phyloP scores from a whole-genome alignment of 1,140 invertebrate species.

The Macrobrachium rosenbergii region DNA sequence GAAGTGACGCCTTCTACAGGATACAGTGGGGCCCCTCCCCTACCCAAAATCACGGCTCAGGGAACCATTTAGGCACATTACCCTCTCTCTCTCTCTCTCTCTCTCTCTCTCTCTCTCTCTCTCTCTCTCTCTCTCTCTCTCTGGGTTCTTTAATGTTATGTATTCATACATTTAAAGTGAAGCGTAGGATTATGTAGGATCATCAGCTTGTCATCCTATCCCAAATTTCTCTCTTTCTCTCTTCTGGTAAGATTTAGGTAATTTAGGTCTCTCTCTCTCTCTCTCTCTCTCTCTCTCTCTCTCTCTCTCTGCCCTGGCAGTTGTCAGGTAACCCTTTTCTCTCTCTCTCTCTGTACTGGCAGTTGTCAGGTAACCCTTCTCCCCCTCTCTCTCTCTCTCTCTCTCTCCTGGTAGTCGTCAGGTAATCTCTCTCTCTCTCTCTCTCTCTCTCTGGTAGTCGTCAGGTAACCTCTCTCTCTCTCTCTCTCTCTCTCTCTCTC shows the following conservation, averaged over 20 bases:
- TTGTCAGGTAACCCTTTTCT: too few species aligned
- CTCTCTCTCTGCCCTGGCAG: not conserved
- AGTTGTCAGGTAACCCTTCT: not conserved
- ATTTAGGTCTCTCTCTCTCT: too few species aligned
- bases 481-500: conserved; percentile 27
- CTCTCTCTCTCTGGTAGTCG: too few species aligned
- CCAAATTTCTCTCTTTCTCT: conserved; percentile 2
- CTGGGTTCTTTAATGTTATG: not conserved
- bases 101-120: not conserved
- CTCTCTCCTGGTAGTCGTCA: conserved; percentile 3
- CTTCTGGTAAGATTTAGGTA: too few species aligned
- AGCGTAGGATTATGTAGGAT: too few species aligned
- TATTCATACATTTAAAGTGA: not conserved
- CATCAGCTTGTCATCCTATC: too few species aligned
- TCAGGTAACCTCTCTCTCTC: too few species aligned
- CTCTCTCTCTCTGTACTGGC: conserved; percentile 12
- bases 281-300: not conserved
- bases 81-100: not conserved
- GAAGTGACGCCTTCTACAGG: too few species aligned
- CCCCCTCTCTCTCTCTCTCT: conserved; percentile 32
- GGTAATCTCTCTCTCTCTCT: conserved; percentile 14
- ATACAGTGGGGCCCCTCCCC: too few species aligned
- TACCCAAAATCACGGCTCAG: too few species aligned
- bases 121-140: not conserved
- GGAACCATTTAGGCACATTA: not conserved